A percentile compares a stretch with the other conserved stretches of the same genome.
Conservation (phyloP, 2,888 invertebrate genomes). For the Pinctada fucata region DNA sequence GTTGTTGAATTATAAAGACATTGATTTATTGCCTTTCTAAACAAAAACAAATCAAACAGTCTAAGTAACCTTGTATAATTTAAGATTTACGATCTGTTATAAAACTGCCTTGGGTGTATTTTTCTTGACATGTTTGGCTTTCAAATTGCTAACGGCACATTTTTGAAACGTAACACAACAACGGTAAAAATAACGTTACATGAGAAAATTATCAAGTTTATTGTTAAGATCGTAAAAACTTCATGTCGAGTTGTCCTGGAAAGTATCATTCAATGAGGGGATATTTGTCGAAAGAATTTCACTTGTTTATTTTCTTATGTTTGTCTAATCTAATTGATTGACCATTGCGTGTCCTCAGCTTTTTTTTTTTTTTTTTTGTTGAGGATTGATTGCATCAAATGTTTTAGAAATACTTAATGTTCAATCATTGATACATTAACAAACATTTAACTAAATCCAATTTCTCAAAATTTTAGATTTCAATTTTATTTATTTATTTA, state of each 20-base stretch:
- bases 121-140: neutral
- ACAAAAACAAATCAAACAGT: neutral
- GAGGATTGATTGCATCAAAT: no score
- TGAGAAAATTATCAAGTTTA: neutral
- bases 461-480: no score
- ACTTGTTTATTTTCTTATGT: neutral
- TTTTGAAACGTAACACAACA: conserved; percentile 4
- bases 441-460: no score
- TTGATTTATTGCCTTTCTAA: neutral
- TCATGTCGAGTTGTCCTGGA: neutral
- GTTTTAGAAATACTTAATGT: no score
- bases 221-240: neutral
- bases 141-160: neutral
- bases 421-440: no score
- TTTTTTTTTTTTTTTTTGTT: no score
- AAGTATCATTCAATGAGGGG: neutral
- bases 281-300: neutral
- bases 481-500: no score
- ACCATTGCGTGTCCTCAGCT: no score
- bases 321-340: no score
- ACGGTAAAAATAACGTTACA: conserved; percentile 3
- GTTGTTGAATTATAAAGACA: neutral
- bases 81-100: neutral
- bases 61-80: neutral
- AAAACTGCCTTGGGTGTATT: neutral